phyloP scores from a whole-genome alignment of 2,113 vertebrate species.

The Brachyistius frenatus region DNA sequence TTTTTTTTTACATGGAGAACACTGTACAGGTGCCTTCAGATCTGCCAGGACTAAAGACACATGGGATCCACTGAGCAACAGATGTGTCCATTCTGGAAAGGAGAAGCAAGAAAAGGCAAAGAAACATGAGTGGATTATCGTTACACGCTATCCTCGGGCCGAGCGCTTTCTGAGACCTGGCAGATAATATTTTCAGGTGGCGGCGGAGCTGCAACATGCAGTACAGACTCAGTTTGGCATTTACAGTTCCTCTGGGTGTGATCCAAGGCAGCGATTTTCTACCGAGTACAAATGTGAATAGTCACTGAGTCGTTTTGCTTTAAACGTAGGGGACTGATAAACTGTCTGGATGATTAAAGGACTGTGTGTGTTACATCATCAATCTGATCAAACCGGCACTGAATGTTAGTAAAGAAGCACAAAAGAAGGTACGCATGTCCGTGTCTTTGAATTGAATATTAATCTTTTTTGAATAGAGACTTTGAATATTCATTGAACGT shows the following conservation, averaged over 20 bases:
- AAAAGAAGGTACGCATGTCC: not conserved
- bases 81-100: conserved; percentile 93
- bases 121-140: conserved; percentile 31
- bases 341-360: not conserved
- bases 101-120: conserved; percentile 49
- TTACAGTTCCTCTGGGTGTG: conserved; percentile 52
- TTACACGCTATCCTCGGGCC: conserved; percentile 33
- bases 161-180: conserved; percentile 35
- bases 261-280: conserved; percentile 44
- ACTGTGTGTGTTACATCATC: not conserved
- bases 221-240: conserved; percentile 55
- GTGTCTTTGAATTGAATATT: conserved; percentile 13
- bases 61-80: conserved; percentile 99
- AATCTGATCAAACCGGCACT: conserved; percentile 3
- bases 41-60: conserved; percentile 95
- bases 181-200: conserved; percentile 41
- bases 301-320: conserved; percentile 16
- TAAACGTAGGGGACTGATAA: conserved; percentile 21
- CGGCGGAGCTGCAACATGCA: conserved; percentile 4
- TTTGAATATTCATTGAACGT: conserved; percentile 38
- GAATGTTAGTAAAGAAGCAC: not conserved
- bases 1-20: conserved; percentile 76
- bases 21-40: conserved; percentile 82
- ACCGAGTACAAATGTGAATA: conserved; percentile 42
- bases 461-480: conserved; percentile 14